Conservation (phyloP, 2,888 invertebrate species). For the Atrina japonica region DNA sequence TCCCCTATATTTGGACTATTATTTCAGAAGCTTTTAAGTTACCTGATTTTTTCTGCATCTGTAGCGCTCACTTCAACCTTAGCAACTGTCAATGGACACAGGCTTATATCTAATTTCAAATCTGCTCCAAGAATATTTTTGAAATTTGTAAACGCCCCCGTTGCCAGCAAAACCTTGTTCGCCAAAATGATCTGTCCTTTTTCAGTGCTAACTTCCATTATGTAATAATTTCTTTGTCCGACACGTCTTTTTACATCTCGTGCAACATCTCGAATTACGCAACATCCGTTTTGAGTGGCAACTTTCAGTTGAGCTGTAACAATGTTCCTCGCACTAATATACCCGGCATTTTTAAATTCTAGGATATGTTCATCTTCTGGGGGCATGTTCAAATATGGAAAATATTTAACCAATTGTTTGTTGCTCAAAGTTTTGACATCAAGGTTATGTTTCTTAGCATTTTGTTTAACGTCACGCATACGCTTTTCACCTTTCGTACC, state of each 20-base stretch:
- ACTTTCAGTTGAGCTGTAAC: conserved; percentile 50
- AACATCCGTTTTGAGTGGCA: conserved; percentile 51
- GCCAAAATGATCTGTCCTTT: conserved; percentile 32
- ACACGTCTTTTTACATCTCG: conserved; percentile 27
- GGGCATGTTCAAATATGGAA: conserved; percentile 49
- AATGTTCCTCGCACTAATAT: conserved; percentile 56
- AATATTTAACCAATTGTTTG: conserved; percentile 21
- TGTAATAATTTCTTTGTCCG: conserved; percentile 5
- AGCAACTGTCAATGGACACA: conserved; percentile 44
- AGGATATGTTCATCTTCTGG: conserved; percentile 26
- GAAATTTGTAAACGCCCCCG: conserved; percentile 55
- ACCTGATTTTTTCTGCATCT: conserved; percentile 41
- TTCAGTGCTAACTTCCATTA: conserved; percentile 51
- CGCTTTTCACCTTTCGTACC: conserved; percentile 32
- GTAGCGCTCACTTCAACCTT: conserved; percentile 42
- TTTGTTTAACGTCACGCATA: conserved; percentile 17
- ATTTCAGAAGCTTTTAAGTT: no score
- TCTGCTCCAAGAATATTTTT: conserved; percentile 40
- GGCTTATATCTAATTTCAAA: conserved; percentile 26
- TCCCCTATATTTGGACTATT: no score
- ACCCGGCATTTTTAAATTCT: conserved; percentile 45
- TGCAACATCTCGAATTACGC: conserved; percentile 55
- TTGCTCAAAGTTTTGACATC: conserved; percentile 8
- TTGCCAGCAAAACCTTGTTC: conserved; percentile 53
- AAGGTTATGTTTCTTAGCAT: conserved; percentile 23